Evolutionary conservation across 2,888 invertebrate genomes (phyloP), one percentile per base, ranked within the genome.

Genomic region (Osmoderma eremita): DNA sequence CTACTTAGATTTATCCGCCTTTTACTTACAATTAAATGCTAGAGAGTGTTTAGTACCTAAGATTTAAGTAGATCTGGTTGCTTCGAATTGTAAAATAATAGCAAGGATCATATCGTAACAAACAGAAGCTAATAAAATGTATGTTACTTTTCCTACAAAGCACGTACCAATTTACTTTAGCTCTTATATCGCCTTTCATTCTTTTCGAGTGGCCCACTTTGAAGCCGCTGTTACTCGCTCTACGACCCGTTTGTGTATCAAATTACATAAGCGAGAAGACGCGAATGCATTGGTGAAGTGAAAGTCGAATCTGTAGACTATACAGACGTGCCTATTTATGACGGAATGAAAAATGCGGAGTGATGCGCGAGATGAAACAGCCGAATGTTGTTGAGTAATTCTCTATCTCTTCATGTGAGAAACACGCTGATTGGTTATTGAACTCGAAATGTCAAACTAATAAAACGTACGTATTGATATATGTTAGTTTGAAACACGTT

Each of bases 301-400:
- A 53, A 53, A 53, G 53, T 53, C 17, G 38, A 53, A 38, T 36
- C 53, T 38, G 53, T 53, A 38, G 12, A 38, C 24, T n/a, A n/a
- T 48, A 48, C 6, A 30, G 30, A 24, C 50, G 15, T 53, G 15
- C 17, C 24, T 53, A 18, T 53, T 53, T 53, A 38, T 20, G 53
- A 53, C 36, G 15, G 38, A 53, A 53, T 17, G 38, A 17, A 39
- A 53, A 17, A 53, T 53, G 36, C 53, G 18, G 36, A n/a, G 18
- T 15, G 18, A 17, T 38, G 17, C 13, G 17, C 17, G 5, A 10
- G 17, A 17, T 13, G 13, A 17, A 13, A 42, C 13, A n/a, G 17
- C 42, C 17, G 15, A 42, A 13, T 12, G 17, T 42, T n/a, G 42
- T 42, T 42, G 42, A 6, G 17, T 42, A 42, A 42, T 42, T 3